phyloP scores from a whole-genome alignment of 2,113 vertebrate species.

The Amblyopsis rosae region DNA sequence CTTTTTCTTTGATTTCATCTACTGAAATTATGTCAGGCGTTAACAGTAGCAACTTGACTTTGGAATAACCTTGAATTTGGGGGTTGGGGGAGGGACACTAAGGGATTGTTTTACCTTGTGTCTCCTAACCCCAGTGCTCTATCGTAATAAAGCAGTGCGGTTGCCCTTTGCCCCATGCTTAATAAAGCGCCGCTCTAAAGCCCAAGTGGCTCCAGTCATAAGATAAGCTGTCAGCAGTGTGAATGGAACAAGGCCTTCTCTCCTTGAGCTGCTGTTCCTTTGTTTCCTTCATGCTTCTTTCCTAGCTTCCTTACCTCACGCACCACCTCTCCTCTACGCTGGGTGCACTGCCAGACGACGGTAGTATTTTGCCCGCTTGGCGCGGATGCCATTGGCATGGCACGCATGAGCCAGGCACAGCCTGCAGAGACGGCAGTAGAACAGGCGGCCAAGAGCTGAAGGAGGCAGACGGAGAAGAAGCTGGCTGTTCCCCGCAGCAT shows the following conservation, averaged over 20 bases:
- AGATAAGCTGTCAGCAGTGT: constrained; percentile 24
- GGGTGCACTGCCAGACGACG: constrained; percentile 23
- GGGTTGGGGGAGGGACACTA: constrained; percentile 3
- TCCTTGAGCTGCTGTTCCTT: neutral
- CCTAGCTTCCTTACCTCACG: neutral
- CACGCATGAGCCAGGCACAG: constrained; percentile 40
- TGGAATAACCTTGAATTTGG: constrained; percentile 29
- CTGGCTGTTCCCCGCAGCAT: constrained; percentile 45
- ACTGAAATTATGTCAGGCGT: constrained; percentile 7
- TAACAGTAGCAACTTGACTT: neutral
- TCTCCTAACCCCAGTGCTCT: constrained; percentile 11
- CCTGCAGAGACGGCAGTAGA: constrained; percentile 40
- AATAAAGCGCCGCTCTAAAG: neutral
- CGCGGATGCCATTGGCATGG: constrained; percentile 40
- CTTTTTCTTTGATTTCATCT: constrained; percentile 13
- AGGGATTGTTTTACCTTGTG: constrained; percentile 10
- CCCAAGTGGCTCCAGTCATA: constrained; percentile 17
- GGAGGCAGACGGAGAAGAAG: constrained; percentile 22
- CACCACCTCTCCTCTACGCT: neutral
- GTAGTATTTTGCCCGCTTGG: constrained; percentile 47
- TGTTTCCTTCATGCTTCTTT: neutral
- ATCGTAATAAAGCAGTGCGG: constrained; percentile 18
- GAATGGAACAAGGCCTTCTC: constrained; percentile 6
- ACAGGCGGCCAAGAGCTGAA: constrained; percentile 35
- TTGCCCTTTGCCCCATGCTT: constrained; percentile 1